Evolutionary conservation across 2,113 vertebrate genomes (phyloP), one percentile per base, ranked within the genome.

Genomic region (Menidia beryllina): DNA sequence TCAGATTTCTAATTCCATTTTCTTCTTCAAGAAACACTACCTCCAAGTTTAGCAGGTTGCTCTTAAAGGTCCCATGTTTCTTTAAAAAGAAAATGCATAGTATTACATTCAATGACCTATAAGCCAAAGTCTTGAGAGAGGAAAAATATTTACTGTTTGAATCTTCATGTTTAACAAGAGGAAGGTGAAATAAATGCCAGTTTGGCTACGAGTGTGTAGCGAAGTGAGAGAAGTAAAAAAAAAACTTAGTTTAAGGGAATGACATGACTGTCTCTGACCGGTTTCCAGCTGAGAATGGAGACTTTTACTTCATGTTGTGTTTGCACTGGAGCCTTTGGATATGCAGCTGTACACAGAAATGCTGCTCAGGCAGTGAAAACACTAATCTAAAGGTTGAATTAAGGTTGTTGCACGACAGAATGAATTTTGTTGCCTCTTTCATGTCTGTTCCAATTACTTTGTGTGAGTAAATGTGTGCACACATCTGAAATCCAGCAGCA

Each of bases 321-420:
- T 15, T 15, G 3, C 5, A 15, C 14, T 41, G 39, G 39, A 15
- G 17, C 4, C 13, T 15, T 41, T 13, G 4, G 10, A 41, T 41
- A 5, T 45, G 41, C 8, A 19, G 41, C 41, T 19, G 39, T 45
- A n/a, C n/a, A n/a, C n/a, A n/a, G n/a, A n/a, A n/a, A n/a, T n/a
- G n/a, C n/a, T n/a, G 30, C 7, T 34, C 30, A 34, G 10, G 10
- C 30, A 34, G 30, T 34, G 7, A 34, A 34, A 34, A 34, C 10
- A 34, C 5, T 6, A 34, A 34, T 34, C 30, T 34, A 34, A 34
- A 34, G 30, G 30, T 34, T 34, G 30, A 34, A 34, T 2, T 1
- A 48, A 23, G 24, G 20, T 51, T 36, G 45, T 56, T 17, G n/a
- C 61, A 50, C 6, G n/a, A 55, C 34, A 60, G 26, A 19, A 49